Percentiles rank a stretch among this genome's conserved stretches.
phyloP scores from a whole-genome alignment of 1,140 invertebrate species.

The Hyles vespertilio region DNA sequence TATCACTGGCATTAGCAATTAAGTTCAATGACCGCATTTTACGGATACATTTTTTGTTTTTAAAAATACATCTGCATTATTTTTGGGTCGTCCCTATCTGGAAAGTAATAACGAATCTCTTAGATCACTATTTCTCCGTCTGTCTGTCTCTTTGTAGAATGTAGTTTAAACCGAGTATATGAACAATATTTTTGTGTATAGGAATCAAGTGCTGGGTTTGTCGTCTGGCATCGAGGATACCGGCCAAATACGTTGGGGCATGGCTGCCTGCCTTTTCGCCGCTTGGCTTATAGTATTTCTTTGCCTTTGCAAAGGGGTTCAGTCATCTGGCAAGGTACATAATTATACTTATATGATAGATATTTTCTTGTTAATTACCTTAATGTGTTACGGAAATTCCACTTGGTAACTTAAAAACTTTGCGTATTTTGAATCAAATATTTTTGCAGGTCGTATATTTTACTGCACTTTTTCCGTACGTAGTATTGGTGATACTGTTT shows the following conservation, averaged over 20 bases:
- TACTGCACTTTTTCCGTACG: slow-evolving; percentile 90
- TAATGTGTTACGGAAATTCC: background rate
- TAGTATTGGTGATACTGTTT: slow-evolving; percentile 88
- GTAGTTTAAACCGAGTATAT: background rate
- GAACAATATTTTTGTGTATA: slow-evolving; percentile 53
- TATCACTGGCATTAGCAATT: too few species aligned
- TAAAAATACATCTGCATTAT: too few species aligned
- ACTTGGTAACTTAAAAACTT: too few species aligned
- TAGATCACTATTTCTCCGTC: too few species aligned
- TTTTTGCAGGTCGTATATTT: slow-evolving; percentile 84
- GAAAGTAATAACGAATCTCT: too few species aligned
- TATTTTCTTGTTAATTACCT: background rate
- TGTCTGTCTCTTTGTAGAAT: too few species aligned
- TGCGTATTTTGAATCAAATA: too few species aligned
- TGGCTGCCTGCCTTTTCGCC: slow-evolving; percentile 83
- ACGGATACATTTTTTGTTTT: too few species aligned
- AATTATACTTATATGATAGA: too few species aligned
- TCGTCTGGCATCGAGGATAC: slow-evolving; percentile 85
- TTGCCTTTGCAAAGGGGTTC: slow-evolving; percentile 88
- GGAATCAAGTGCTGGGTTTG: slow-evolving; percentile 84
- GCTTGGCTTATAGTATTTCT: slow-evolving; percentile 89
- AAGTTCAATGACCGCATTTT: too few species aligned
- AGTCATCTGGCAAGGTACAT: slow-evolving; percentile 84
- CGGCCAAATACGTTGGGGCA: slow-evolving; percentile 79
- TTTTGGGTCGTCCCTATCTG: too few species aligned